Evolutionary conservation across 2,888 invertebrate species (phyloP), one percentile per base, ranked within the genome.

Genomic region (Xylota segnis): DNA sequence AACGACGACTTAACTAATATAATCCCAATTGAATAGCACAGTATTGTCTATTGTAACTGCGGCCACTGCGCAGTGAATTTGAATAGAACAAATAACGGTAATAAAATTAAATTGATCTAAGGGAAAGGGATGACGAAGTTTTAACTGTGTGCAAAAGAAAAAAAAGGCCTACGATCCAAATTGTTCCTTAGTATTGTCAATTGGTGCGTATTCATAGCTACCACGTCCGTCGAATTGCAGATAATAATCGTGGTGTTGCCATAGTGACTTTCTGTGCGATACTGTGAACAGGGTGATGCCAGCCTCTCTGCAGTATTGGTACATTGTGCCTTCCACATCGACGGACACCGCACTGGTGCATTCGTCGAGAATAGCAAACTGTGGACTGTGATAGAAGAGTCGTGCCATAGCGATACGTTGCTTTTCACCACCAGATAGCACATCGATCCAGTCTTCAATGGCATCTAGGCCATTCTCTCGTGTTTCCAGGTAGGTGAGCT

Each of bases 331-430:
- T 91, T 99, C 99, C 0, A 99, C 99, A 92, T 99, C 99, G 0
- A 99, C 98, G 61, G 98, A 98, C 0, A 99, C 99, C 0, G 99
- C 99, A 91, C 98, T 98, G 0, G 99, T 99, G 91, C 99, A 99
- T 92, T 99, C 99, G 90, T 99, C 99, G 89, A 99, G 93, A 90
- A 99, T 99, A 10, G 99, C 99, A 93, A 99, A 99, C 93, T 99
- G 98, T 0, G 99, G 99, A 91, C 95, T 95, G 92, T 99, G 98
- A 93, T 99, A 99, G 93, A 99, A 98, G 87, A 99, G 93, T 14
- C 99, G 94, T 12, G 99, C 98, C 99, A 99, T 99, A 94, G 99
- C 99, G 89, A 99, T 96, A 90, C 99, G 94, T 93, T 99, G 99
- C 90, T 99, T 99, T 93, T 99, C 99, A 12, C 99, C 99, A 0